Evolutionary conservation across 2,888 invertebrate species (phyloP).

Genomic region (Zele albiditarsus): DNA sequence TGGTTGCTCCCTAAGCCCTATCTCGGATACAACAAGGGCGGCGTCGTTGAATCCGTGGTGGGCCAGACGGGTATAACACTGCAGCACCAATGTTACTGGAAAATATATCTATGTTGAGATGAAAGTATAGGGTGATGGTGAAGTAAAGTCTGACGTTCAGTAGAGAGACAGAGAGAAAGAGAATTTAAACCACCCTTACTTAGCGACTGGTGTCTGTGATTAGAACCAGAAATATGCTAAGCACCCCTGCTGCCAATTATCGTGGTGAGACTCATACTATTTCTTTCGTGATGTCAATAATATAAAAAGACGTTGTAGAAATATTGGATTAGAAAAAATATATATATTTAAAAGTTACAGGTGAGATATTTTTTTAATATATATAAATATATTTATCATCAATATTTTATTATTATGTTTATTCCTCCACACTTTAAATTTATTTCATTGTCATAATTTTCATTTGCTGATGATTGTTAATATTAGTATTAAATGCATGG

Average conservation of each 20-base stretch:
- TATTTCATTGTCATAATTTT: too few relatives aligned
- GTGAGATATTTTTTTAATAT: too few relatives aligned
- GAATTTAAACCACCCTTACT: conserved; percentile 65
- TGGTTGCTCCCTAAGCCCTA: conserved; percentile 69
- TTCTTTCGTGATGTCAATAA: conserved; percentile 22
- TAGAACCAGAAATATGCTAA: conserved; percentile 68
- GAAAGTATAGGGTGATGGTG: conserved; percentile 17
- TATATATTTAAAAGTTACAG: neutral
- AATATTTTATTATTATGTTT: too few relatives aligned
- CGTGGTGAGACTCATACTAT: conserved; percentile 46
- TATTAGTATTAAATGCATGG: too few relatives aligned
- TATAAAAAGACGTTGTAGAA: neutral
- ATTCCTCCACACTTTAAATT: too few relatives aligned
- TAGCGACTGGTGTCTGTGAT: conserved; percentile 65
- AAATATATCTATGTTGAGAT: conserved; percentile 31
- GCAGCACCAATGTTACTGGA: conserved; percentile 38
- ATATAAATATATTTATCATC: too few relatives aligned
- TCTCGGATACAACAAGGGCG: conserved; percentile 52
- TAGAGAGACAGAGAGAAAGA: conserved; percentile 61
- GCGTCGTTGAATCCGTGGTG: conserved; percentile 34
- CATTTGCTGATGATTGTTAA: too few relatives aligned
- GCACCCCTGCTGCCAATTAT: conserved; percentile 63
- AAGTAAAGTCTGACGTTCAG: conserved; percentile 20
- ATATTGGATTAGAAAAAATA: neutral
- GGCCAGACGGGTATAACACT: conserved; percentile 40